Percentiles rank a stretch among this genome's conserved stretches.
phyloP scores from a whole-genome alignment of 2,888 invertebrate species.

The Blera fallax region DNA sequence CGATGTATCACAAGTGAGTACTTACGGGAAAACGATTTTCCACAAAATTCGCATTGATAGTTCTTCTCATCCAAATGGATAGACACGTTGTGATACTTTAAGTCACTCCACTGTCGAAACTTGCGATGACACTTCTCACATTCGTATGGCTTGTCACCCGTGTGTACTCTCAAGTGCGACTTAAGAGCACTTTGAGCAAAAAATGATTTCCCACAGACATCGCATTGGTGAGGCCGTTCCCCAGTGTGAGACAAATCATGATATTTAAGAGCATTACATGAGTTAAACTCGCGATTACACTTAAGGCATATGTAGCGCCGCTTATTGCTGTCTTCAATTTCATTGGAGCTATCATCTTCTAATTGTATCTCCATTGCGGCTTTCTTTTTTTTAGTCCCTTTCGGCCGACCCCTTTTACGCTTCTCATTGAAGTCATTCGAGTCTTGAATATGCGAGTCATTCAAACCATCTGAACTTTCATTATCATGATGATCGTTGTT shows the following conservation, averaged over 20 bases:
- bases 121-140: conserved; percentile 89
- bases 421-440: conserved; percentile 4
- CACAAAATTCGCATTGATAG: conserved; percentile 94
- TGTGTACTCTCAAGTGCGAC: conserved; percentile 91
- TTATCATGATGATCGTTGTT: background rate
- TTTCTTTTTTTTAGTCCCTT: conserved; percentile 18
- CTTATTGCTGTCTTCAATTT: conserved; percentile 25
- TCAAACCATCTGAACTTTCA: conserved; percentile 23
- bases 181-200: conserved; percentile 91
- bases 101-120: conserved; percentile 94
- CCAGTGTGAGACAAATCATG: conserved; percentile 91
- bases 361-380: background rate
- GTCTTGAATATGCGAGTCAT: background rate
- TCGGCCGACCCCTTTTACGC: conserved; percentile 56
- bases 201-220: conserved; percentile 91
- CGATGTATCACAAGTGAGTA: conserved; percentile 93
- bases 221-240: conserved; percentile 89
- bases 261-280: conserved; percentile 92
- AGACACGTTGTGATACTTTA: conserved; percentile 92
- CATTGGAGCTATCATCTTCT: conserved; percentile 42
- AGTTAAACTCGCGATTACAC: conserved; percentile 89
- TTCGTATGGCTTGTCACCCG: conserved; percentile 92
- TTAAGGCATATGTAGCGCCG: conserved; percentile 76
- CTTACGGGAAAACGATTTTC: conserved; percentile 92
- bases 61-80: conserved; percentile 91